Evolutionary conservation across 1,140 invertebrate species (phyloP), one percentile per base, ranked within the genome.

Genomic region (Belonocnema kinseyi): DNA sequence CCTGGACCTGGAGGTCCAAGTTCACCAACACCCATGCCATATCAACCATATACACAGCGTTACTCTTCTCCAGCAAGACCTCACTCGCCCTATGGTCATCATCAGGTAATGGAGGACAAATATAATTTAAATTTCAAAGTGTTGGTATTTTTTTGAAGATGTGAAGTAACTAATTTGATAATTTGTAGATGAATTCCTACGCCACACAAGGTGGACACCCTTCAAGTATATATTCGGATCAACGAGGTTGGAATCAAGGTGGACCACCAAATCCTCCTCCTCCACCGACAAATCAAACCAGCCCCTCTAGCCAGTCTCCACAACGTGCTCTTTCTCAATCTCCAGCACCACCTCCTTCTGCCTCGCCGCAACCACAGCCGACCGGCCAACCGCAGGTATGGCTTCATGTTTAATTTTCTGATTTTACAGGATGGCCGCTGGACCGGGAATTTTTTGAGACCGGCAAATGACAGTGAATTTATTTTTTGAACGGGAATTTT

Each of bases 61-160:
- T 92, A 90, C 81, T 86, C 90, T 72, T 89, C 91, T 83, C 90
- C 91, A 80, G 74, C 89, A 53, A 87, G 91, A 87, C 89, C 92
- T 72, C 91, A 92, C 78, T 89, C 91, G 77, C 92, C 92, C 21
- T 93, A 93, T 81, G 89, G 89, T 79, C 90, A 92, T 86, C 92
- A 93, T 86, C 92, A 92, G 86, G 90, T 91, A 85, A 75, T 40
- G 61, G 66, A 54, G 26, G 8, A 72, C 17, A 11, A 70, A 19
- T 46, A 56, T 33, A 73, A 52, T 75, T 19, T 17, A 33, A 70
- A 26, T 3, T 33, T 33, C 26, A 33, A 33, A 33, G 26, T 33
- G 4, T 33, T 33, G 54, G 26, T n/a, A 75, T 58, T 5, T 58
- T 56, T 11, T 14, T 7, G n/a, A 72, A 17, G 13, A 4, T 7